Percentiles rank a stretch among this genome's conserved stretches.
These are phyloP conservation scores for Junco hyemalis DNA, from an alignment of 2,113 vertebrate species.

Conservation along the genomic window DNA sequence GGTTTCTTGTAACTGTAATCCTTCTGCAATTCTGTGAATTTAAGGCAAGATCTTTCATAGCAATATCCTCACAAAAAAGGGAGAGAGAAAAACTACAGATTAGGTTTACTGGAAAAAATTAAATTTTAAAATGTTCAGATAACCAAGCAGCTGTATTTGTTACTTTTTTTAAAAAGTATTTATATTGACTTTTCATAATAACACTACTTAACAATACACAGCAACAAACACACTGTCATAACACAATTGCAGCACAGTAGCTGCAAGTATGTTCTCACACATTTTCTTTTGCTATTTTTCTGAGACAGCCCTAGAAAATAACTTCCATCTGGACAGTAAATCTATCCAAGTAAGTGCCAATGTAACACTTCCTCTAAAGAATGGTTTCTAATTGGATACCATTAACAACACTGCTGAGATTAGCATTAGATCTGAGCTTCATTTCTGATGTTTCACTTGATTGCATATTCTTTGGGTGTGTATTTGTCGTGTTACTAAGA, in stretches of 20 bases:
- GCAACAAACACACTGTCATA: background rate
- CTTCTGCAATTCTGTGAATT: background rate
- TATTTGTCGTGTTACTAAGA: background rate
- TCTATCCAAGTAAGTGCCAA: background rate
- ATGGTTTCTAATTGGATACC: background rate
- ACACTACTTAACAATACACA: background rate
- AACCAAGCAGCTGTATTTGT: background rate
- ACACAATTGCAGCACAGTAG: background rate
- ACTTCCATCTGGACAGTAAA: background rate
- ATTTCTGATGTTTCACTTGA: slow-evolving; percentile 1
- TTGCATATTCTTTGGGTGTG: background rate
- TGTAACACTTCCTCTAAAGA: background rate
- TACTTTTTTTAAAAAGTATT: background rate
- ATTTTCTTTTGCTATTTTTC: background rate
- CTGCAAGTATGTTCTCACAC: background rate
- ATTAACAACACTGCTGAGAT: slow-evolving; percentile 6
- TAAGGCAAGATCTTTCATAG: background rate
- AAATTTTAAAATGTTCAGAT: background rate
- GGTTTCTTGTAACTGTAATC: background rate
- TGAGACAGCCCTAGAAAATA: background rate
- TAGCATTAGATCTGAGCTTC: background rate
- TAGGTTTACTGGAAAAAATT: background rate
- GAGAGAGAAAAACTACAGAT: background rate
- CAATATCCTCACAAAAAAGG: background rate
- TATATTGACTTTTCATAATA: background rate